These are phyloP conservation scores for Cyanoliseus patagonus DNA, from an alignment of 2,113 vertebrate species.

Conservation along the genomic window DNA sequence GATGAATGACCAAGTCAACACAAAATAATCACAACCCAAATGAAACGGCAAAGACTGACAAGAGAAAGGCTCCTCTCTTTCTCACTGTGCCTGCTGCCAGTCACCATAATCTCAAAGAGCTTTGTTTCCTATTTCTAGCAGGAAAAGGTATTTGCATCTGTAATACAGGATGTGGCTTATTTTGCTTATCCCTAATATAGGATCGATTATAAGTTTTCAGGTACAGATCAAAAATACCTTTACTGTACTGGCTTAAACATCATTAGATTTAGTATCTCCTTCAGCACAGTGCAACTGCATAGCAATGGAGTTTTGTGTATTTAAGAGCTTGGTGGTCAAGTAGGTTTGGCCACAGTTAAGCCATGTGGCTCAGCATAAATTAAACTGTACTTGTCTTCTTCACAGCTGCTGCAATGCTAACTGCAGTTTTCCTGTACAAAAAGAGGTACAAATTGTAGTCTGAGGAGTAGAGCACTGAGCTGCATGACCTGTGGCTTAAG, in stretches of 20 bases:
- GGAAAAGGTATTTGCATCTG: neutral
- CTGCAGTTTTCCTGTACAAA: neutral
- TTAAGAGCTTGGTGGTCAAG: neutral
- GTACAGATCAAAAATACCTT: neutral
- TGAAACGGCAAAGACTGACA: neutral
- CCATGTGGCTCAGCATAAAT: neutral
- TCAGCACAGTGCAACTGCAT: neutral
- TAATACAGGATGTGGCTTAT: neutral
- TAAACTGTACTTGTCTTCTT: neutral
- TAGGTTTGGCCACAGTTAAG: neutral
- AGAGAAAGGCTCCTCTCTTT: neutral
- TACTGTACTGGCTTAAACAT: neutral
- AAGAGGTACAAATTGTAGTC: neutral
- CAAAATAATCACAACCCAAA: neutral
- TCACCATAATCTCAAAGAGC: neutral
- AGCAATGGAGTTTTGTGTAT: neutral
- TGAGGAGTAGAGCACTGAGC: neutral
- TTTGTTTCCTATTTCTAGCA: neutral
- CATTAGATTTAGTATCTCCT: neutral
- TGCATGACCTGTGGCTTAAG: neutral
- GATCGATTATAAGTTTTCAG: neutral
- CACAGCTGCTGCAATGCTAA: neutral
- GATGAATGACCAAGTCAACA: neutral
- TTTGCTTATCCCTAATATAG: neutral
- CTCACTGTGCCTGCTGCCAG: accelerated